Base-by-base conservation (phyloP, 1,140 invertebrate genomes). In the Ditylenchus dipsaci region DNA sequence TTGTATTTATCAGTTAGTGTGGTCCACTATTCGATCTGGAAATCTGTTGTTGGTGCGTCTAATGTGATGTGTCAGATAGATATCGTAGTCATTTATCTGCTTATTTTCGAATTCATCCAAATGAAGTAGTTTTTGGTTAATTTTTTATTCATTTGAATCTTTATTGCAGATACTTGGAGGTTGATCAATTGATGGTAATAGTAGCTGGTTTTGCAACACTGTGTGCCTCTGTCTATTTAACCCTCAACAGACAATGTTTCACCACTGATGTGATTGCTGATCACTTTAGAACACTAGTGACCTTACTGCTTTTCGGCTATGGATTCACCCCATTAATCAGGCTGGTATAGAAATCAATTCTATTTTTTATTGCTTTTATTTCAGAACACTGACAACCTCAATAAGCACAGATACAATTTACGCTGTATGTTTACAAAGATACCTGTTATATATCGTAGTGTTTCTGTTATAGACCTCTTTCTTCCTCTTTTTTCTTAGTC, bases 341-440 rank as follows among this genome's bases (percentile, higher is more conserved):
- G 79, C 79, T 45, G 63, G 13, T 29, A 23, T 43, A 61, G 29
- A 38, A 3, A 38, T 38, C 33, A 5, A 11, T 11, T 3, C 33
- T 7, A 53, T 21, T 7, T 53, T 26, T 21, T 19, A 7, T 26
- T 7, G 15, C 3, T 73, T 23, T 53, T 60, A 8, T 42, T 77
- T 72, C n/a, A 91, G 94, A 83, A 95, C 91, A 0, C 85, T 97
- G 38, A 97, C 95, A 0, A 91, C 94, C 83, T 93, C 92, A 0
- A 90, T 97, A 0, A 94, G 92, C 79, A 96, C 93, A 0, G 93
- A 97, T 83, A 95, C 93, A 1, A 95, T 97, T 80, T 95, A 95
- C 79, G 90, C 91, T 0, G 92, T 90, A 86, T 5, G 33, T 38
- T 38, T 38, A 38, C 3, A 38, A 38, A 38, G 33, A 38, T 38